A percentile compares a stretch with the other conserved stretches of the same genome.
Evolutionary conservation across 2,797 vertebrate species (phyloP).

Genomic region (Liparis tanakae): DNA sequence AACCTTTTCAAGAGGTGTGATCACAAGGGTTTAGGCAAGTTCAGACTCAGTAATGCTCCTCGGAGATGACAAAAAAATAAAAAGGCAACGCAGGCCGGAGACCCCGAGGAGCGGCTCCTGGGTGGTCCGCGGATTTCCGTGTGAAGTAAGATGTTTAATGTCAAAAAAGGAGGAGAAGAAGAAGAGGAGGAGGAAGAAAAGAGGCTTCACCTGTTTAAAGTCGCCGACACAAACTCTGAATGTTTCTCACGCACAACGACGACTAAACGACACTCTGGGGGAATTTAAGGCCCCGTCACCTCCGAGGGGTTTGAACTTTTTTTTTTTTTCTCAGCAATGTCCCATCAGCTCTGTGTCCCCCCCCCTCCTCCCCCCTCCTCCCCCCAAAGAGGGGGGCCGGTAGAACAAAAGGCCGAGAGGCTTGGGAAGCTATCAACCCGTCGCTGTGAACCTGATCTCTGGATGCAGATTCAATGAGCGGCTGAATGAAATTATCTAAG

Average conservation of each 20-base stretch:
- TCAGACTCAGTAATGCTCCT: slow-evolving; percentile 99
- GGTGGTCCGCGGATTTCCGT: slow-evolving; percentile 86
- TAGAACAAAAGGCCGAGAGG: slow-evolving; percentile 94
- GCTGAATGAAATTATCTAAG: slow-evolving; percentile 99
- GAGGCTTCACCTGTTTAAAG: no score
- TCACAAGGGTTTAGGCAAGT: slow-evolving; percentile 99
- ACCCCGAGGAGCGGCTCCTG: slow-evolving; percentile 84
- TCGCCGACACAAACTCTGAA: no score
- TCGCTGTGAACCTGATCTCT: slow-evolving; percentile 95
- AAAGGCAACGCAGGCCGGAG: slow-evolving; percentile 82
- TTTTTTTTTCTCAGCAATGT: slow-evolving; percentile 87
- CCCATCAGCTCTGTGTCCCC: slow-evolving; percentile 88
- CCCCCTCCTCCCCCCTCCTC: slow-evolving; percentile 49
- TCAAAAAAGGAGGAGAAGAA: background rate
- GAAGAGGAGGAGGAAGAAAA: no score
- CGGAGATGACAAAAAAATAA: slow-evolving; percentile 87
- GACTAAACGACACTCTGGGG: no score
- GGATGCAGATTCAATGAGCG: slow-evolving; percentile 93
- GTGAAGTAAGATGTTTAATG: background rate
- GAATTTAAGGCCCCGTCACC: no score
- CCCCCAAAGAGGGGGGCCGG: slow-evolving; percentile 58
- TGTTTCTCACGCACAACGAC: no score
- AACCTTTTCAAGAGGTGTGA: slow-evolving; percentile 99
- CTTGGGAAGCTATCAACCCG: slow-evolving; percentile 98
- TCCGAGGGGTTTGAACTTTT: no score